Conservation (phyloP, 2,113 vertebrate genomes). For the Rhipidura dahli region DNA sequence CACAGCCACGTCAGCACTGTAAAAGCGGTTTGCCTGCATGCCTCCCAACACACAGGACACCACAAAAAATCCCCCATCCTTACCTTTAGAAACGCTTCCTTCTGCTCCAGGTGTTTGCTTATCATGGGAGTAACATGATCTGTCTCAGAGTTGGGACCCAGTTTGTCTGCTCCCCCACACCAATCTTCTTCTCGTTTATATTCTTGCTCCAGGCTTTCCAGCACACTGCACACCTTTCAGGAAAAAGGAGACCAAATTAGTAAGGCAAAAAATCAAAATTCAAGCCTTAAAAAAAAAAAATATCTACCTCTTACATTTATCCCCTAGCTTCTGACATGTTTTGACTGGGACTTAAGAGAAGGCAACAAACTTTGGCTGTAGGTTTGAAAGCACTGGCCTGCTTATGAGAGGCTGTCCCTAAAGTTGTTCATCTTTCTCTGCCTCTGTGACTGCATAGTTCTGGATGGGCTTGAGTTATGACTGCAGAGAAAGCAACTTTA, state of each 20-base stretch:
- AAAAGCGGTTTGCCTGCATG: neutral
- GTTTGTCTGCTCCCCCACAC: conserved; percentile 96
- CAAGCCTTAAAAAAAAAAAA: neutral
- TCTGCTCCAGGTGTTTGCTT: conserved; percentile 97
- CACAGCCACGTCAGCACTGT: neutral
- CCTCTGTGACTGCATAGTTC: neutral
- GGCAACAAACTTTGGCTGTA: neutral
- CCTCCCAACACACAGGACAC: neutral
- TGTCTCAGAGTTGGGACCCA: conserved; percentile 95
- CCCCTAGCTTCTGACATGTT: neutral
- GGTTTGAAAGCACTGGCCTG: neutral
- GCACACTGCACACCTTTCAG: conserved; percentile 92
- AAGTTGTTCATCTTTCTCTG: neutral
- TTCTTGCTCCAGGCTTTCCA: conserved; percentile 97
- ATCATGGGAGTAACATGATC: conserved; percentile 98
- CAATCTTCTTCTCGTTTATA: conserved; percentile 98
- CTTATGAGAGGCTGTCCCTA: neutral
- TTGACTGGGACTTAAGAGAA: neutral
- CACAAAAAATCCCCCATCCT: neutral
- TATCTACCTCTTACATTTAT: neutral
- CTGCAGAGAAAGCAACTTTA: neutral
- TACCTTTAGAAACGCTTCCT: conserved; percentile 97
- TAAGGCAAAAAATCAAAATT: neutral
- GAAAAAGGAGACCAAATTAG: neutral
- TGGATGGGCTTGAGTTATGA: neutral